These are phyloP conservation scores for Drosophila novamexicana DNA, from an alignment of 1,140 invertebrate genomes.

Conservation along the genomic window DNA sequence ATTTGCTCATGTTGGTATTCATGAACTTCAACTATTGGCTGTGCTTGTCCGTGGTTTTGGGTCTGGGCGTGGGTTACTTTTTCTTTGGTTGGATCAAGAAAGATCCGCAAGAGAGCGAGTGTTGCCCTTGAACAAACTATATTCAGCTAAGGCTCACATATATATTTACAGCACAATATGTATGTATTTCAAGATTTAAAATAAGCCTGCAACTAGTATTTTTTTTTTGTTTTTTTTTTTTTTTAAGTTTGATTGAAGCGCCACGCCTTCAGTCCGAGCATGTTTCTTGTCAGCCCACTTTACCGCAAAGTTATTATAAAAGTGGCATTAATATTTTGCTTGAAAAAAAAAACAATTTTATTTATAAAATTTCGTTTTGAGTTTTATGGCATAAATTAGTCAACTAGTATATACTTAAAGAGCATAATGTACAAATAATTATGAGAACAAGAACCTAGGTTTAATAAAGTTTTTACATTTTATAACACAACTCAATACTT, in stretches of 20 bases:
- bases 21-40: slow-evolving; percentile 99
- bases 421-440: slow-evolving; percentile 78
- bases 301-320: slow-evolving; percentile 63
- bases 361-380: slow-evolving; percentile 57
- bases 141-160: neutral
- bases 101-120: slow-evolving; percentile 63
- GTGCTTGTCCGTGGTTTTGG: slow-evolving; percentile 93
- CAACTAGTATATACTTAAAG: slow-evolving; percentile 71
- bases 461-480: slow-evolving; percentile 44
- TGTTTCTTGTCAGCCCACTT: slow-evolving; percentile 39
- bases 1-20: slow-evolving; percentile 98
- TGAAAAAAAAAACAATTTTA: slow-evolving; percentile 72
- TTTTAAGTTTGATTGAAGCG: neutral
- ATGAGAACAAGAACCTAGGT: slow-evolving; percentile 69
- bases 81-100: slow-evolving; percentile 92
- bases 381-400: slow-evolving; percentile 73
- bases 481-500: slow-evolving; percentile 69
- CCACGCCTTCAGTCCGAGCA: slow-evolving; percentile 15
- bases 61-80: slow-evolving; percentile 95
- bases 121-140: slow-evolving; percentile 46
- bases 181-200: slow-evolving; percentile 6
- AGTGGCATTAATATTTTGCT: slow-evolving; percentile 27
- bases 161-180: neutral
- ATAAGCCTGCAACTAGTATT: slow-evolving; percentile 9
- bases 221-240: slow-evolving; percentile 7